A percentile compares a stretch with the other conserved stretches of the same genome.
Conservation (phyloP, 2,797 vertebrate species). For the Martes flavigula region DNA sequence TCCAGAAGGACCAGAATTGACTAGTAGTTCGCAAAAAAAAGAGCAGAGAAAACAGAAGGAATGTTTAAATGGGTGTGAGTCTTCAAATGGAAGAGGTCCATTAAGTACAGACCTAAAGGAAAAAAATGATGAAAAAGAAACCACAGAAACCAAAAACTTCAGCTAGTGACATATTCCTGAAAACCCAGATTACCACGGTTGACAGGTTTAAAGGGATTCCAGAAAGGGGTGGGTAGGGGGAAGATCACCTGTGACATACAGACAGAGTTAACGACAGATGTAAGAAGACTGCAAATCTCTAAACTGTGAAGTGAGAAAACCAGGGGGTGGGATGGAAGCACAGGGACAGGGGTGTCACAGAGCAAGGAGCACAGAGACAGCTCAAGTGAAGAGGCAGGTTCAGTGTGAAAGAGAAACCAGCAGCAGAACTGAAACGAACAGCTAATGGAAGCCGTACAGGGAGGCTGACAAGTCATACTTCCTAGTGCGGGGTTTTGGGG, state of each 20-base stretch:
- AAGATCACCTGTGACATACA: background rate
- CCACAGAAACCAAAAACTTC: background rate
- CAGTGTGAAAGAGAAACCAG: background rate
- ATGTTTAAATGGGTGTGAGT: background rate
- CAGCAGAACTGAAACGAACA: background rate
- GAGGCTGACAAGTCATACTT: background rate
- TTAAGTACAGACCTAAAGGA: background rate
- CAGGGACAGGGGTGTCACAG: background rate
- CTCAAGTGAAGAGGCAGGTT: background rate
- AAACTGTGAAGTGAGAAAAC: background rate
- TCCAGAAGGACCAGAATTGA: background rate
- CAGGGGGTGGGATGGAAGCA: background rate
- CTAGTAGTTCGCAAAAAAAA: background rate
- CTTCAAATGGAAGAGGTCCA: background rate
- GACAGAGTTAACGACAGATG: background rate
- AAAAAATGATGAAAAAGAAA: background rate
- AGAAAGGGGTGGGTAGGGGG: fast-evolving
- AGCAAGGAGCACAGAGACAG: background rate
- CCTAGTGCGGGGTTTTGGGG: no score
- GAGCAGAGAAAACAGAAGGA: background rate
- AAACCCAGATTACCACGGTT: background rate
- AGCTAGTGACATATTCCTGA: background rate
- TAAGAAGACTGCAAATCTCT: background rate
- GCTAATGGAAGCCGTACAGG: background rate
- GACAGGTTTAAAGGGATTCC: background rate